Evolutionary conservation across 2,888 invertebrate genomes (phyloP), one percentile per base, ranked within the genome.

Genomic region (Catocala sponsa): DNA sequence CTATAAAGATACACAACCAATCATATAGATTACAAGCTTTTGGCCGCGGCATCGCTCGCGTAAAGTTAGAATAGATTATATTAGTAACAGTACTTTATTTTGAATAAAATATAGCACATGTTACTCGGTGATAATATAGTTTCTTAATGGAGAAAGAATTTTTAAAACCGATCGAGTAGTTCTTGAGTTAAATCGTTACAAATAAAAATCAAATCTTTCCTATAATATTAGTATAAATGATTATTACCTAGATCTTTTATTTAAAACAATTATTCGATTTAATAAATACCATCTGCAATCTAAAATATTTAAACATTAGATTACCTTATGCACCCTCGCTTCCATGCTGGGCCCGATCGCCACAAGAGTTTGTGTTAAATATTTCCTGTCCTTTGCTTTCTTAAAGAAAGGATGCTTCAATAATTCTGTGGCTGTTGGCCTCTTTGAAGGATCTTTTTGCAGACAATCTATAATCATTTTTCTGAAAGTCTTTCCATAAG

Each of bases 371-470:
- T 98, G 97, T 66, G 97, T 97, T 47, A 98, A 94, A 91, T 98
- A 98, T 84, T 97, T 98, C 84, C 97, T 97, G 86, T 98, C 98
- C 90, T 99, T 99, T 9, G 99, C 98, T 91, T 99, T 99, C 88
- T 98, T 99, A 93, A 99, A 99, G 91, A 99, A 99, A 2, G 98
- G 98, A 91, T 99, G 98, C 90, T 99, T 99, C 59, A 99, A 92
- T 54, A 99, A 94, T 89, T 99, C 99, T 43, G 98, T 97, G 13
- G 99, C 99, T 0, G 99, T 98, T 6, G 99, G 99, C 93, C 98
- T 96, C 87, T 98, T 99, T 0, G 97, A 95, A 0, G 99, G 98
- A 84, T 99, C 99, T 87, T 99, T 99, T 92, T 99, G 99, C 70
- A 99, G 95, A 89, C 99, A 99, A 85, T 99, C 99, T 10, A 97